Evolutionary conservation across 2,888 invertebrate species (phyloP), one percentile per base, ranked within the genome.

Genomic region (Volucella bombylans): DNA sequence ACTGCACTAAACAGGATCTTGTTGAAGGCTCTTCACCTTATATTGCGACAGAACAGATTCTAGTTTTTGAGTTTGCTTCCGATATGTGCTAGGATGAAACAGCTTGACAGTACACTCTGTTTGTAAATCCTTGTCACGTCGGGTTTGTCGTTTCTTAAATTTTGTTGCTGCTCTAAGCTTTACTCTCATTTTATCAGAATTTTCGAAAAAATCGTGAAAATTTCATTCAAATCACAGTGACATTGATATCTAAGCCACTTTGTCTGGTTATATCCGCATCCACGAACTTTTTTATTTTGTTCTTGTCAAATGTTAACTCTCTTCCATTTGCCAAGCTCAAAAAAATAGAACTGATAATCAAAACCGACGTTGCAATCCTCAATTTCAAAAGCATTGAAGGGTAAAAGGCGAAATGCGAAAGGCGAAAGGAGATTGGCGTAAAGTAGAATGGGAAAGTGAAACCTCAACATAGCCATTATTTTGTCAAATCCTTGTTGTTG

Each of bases 401-500:
- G 15, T 45, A 39, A 4, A n/a, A 43, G 41, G 12, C 18, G 31
- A 14, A 23, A 50, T 41, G 8, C 31, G 18, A 61, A 61, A 54
- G 9, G 47, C 38, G 14, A 31, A 55, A 12, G n/a, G 31, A 39
- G 8, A 47, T 6, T 31, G 31, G 31, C 31, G 31, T 6, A 31
- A 6, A 31, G 31, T 31, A 31, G 31, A 31, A 6, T 31, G 31
- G 31, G 18, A 38, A 62, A n/a, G 47, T 49, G 14, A 23, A 4
- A 23, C 23, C 23, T 18, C 50, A 65, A 65, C 59, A 65, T 47
- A 59, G 49, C 64, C 79, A 73, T 83, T 83, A 83, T 83, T 74
- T 68, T 83, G 64, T 69, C 65, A 79, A 83, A 57, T 82, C 78
- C 39, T 55, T 54, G n/a, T 23, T 41, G 3, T 15, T 62, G 47